phyloP scores from a whole-genome alignment of 2,888 invertebrate genomes.

The Bembecia ichneumoniformis region DNA sequence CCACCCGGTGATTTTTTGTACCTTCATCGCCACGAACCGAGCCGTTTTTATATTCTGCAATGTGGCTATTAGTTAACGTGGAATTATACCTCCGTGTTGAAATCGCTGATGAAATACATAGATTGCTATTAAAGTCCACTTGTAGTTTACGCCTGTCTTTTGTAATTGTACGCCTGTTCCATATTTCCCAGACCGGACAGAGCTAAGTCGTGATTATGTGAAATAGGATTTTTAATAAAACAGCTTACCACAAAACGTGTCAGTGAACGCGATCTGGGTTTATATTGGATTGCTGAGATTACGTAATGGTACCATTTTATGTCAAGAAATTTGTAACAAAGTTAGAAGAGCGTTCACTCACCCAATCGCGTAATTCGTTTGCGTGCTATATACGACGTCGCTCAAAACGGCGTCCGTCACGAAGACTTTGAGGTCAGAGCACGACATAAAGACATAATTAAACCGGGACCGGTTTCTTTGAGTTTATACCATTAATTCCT shows the following conservation, averaged over 20 bases:
- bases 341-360: slow-evolving; percentile 33
- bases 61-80: no score
- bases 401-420: slow-evolving; percentile 41
- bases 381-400: slow-evolving; percentile 35
- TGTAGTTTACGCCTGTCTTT: slow-evolving; percentile 32
- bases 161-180: slow-evolving; percentile 32
- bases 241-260: not conserved
- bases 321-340: slow-evolving; percentile 42
- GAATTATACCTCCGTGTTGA: no score
- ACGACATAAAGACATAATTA: slow-evolving; percentile 39
- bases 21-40: no score
- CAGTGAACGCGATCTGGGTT: slow-evolving; percentile 22
- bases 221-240: slow-evolving; percentile 29
- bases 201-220: slow-evolving; percentile 37
- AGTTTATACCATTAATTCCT: no score
- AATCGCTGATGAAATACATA: slow-evolving; percentile 22
- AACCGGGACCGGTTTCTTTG: slow-evolving; percentile 33
- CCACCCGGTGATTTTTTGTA: no score
- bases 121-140: slow-evolving; percentile 31
- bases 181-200: not conserved
- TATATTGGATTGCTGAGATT: slow-evolving; percentile 26
- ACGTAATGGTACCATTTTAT: slow-evolving; percentile 32
- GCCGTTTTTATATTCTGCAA: no score
- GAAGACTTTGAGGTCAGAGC: slow-evolving; percentile 47
- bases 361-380: slow-evolving; percentile 41